Evolutionary conservation across 2,113 vertebrate species (phyloP), one percentile per base, ranked within the genome.

Genomic region (Myanophis thanlyinensis): DNA sequence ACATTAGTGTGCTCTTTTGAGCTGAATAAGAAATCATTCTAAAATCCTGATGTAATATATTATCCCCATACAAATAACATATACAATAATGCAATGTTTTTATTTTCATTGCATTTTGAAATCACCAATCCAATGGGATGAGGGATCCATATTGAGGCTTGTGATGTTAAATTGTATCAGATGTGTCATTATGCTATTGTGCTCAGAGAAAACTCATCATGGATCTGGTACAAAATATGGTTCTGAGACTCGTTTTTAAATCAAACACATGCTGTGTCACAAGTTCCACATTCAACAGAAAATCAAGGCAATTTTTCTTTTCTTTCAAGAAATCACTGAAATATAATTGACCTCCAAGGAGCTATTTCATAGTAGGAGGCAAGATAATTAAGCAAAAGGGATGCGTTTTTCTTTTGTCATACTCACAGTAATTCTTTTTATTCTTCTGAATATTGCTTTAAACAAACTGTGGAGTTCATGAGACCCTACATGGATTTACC

Each of bases 251-350:
- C n/a, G 25, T 85, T 96, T 96, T 96, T 96, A 94, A 98, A 98
- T 97, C 98, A 96, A 96, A 98, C 95, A 92, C 97, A 97, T 93
- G 97, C 96, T 96, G 97, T 97, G 97, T 94, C 95, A 96, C 95
- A 95, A 97, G 96, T 95, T 97, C 95, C 95, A 97, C 97, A 98
- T 97, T 98, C 96, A 98, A 98, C 95, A 97, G 95, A 97, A 98
- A 98, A 97, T 98, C 97, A 98, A 97, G 97, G 93, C 97, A 98
- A 98, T 98, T 98, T 97, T 97, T 98, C 94, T 96, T 95, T 97
- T 97, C 96, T 97, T 97, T 96, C 97, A 96, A 97, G 97, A 96
- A 94, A 96, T 97, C 97, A 96, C 97, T 97, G 94, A 98, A 98
- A 96, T 96, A 96, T 97, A 97, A 98, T 97, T 94, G 93, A 97